Base-by-base conservation (phyloP, 2,113 vertebrate genomes). In the Zapus hudsonius region DNA sequence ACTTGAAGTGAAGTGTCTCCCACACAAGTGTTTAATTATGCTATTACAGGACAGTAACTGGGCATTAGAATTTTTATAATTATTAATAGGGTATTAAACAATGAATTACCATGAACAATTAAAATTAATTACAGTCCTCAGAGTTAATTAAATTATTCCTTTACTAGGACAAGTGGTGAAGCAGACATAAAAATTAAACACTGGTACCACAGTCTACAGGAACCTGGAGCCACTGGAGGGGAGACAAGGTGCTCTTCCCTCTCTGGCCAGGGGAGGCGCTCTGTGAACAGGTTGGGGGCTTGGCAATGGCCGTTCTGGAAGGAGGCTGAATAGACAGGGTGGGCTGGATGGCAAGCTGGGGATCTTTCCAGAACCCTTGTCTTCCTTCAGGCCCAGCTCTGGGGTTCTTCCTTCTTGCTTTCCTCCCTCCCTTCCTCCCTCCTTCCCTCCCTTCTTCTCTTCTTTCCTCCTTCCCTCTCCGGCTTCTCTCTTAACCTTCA, bases 51-150 rank as follows among this genome's bases (percentile, higher is more conserved):
- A 61, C 94, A 80, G 90, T 96, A 96, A 95, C 96, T 87, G 94
- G 96, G 97, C 96, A 83, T 95, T 96, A 64, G 7, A 86, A 93
- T 55, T 91, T 96, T 84, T 66, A 95, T 40, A 97, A 97, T 97
- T 97, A 97, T 97, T 97, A 98, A 97, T 97, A 97, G 97, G 88
- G 27, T 93, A 88, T 97, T 98, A 97, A 98, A 98, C 97, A 98
- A 97, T 96, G 98, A 98, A 96, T 98, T 98, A 98, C 97, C 80
- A 0, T 0, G 89, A 93, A 95, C 97, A 96, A 98, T 98, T 98
- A 98, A 97, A 98, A 98, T 98, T 98, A 98, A 98, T 98, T 97
- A 94, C 95, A 57, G 97, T 98, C 97, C 97, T 96, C 97, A 94
- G 76, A 95, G 95, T 97, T 98, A 98, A 98, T 98, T 97, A 96